Base-by-base conservation (phyloP, 2,113 vertebrate genomes). In the Nibea coibor region DNA sequence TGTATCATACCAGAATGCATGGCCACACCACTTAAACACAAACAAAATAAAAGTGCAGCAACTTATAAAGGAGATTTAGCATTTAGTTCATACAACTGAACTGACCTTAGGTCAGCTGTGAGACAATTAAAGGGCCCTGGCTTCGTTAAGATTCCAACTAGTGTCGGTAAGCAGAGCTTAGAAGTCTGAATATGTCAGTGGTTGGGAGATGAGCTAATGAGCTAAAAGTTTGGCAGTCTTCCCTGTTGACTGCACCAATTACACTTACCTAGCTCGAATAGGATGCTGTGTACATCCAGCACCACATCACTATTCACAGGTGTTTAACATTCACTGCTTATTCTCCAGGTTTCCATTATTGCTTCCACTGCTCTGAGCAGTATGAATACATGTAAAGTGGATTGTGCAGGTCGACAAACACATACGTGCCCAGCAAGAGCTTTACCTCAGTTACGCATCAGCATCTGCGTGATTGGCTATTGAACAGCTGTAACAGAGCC, bases 401-500 rank as follows among this genome's bases (percentile, higher is more conserved):
- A 78, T 75, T 72, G 12, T 42, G 77, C 39, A 75, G 65, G 69
- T 42, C 59, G 48, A 72, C n/a, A 19, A 43, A 43, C 31, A 9
- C 65, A 51, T n/a, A 39, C 15, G 9, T 48, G 57, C 67, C 50
- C 78, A 81, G 76, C 61, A 22, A 66, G 70, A 66, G 39, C 50
- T 47, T 67, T 19, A 65, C 65, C 63, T 54, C 20, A 11, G 17
- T 50, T 14, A 31, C 71, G 42, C 26, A 28, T 66, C 54, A 51
- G 75, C 82, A 61, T 81, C 75, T 73, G 75, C 28, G 62, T 59
- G 54, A 82, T 66, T 80, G 81, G 72, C 78, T 64, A 16, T 42
- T 5, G 51, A 51, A 56, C 84, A 75, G 75, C 82, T 82, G 79
- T 72, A 74, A 58, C 72, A 22, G 66, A 71, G 82, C 82, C 82